phyloP scores from a whole-genome alignment of 2,888 invertebrate species.

The Timandra comae region DNA sequence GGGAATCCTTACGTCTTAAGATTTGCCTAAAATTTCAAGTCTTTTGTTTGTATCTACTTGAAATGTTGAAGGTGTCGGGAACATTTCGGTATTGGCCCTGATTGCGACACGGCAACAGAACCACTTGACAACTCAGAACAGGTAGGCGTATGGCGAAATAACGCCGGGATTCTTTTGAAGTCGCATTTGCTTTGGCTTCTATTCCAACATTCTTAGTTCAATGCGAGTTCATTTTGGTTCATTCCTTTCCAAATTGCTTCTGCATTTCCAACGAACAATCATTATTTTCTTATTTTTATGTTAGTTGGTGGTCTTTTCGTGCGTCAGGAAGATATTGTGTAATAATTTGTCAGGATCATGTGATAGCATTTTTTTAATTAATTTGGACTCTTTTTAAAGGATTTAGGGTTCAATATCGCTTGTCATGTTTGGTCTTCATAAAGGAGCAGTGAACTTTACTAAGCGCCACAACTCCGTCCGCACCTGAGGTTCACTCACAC shows the following conservation, averaged over 20 bases:
- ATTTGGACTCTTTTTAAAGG: constrained; percentile 8
- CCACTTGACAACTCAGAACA: constrained; percentile 30
- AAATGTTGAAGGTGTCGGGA: constrained; percentile 11
- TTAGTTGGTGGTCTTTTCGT: constrained; percentile 16
- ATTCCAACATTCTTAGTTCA: constrained; percentile 2
- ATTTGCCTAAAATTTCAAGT: too few relatives aligned
- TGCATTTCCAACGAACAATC: too few relatives aligned
- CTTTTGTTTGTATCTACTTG: constrained; percentile 33
- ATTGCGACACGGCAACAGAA: constrained; percentile 34
- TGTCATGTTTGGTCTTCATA: constrained; percentile 25
- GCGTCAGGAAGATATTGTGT: constrained; percentile 42
- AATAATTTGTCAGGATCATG: constrained; percentile 40
- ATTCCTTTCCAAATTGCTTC: too few relatives aligned
- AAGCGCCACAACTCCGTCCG: constrained; percentile 53
- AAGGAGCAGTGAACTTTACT: constrained; percentile 72
- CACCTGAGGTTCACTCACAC: constrained; percentile 68
- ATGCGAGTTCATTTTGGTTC: too few relatives aligned
- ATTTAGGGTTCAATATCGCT: constrained; percentile 41
- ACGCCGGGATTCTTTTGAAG: constrained; percentile 32
- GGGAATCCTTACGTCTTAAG: too few relatives aligned
- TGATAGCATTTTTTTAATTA: constrained; percentile 13
- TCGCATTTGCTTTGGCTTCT: constrained; percentile 24
- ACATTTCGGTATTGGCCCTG: constrained; percentile 8
- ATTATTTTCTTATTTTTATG: not conserved
- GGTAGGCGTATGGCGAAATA: constrained; percentile 38